These are phyloP conservation scores for Macrobrachium nipponense DNA, from an alignment of 1,140 invertebrate species.

Conservation along the genomic window DNA sequence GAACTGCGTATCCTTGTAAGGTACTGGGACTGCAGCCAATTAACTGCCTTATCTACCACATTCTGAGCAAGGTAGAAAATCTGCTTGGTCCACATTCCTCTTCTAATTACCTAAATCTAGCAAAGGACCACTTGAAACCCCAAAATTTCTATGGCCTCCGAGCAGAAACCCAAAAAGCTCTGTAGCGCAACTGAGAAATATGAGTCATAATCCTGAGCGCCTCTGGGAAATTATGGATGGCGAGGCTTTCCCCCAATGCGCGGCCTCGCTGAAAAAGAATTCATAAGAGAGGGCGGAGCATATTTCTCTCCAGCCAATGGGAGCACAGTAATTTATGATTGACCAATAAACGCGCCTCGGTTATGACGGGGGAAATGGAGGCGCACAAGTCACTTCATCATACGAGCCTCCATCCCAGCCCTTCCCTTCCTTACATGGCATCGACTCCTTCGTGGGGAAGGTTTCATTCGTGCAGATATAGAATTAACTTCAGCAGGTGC, in stretches of 20 bases:
- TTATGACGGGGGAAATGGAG: slow-evolving; percentile 62
- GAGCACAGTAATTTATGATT: slow-evolving; percentile 51
- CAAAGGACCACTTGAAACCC: too few relatives aligned
- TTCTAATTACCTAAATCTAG: too few relatives aligned
- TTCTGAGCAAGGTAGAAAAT: too few relatives aligned
- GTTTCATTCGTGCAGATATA: too few relatives aligned
- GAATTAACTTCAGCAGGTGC: too few relatives aligned
- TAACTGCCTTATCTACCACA: too few relatives aligned
- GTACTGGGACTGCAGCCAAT: too few relatives aligned
- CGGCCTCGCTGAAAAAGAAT: slow-evolving; percentile 52
- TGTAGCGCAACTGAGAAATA: neutral
- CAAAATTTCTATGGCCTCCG: too few relatives aligned
- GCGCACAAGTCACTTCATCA: slow-evolving; percentile 51
- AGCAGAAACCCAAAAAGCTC: too few relatives aligned
- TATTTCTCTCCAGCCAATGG: slow-evolving; percentile 56
- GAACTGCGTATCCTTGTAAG: too few relatives aligned
- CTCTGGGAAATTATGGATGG: slow-evolving; percentile 1
- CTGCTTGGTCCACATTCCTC: too few relatives aligned
- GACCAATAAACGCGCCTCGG: slow-evolving; percentile 60
- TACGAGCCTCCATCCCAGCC: slow-evolving; percentile 23
- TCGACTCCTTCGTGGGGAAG: neutral
- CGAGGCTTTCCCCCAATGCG: slow-evolving; percentile 40
- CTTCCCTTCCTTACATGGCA: slow-evolving; percentile 5
- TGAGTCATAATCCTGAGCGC: neutral
- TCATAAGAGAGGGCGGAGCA: slow-evolving; percentile 59